These are phyloP conservation scores for Drosophila teissieri DNA, from an alignment of 1,140 invertebrate species.

Conservation along the genomic window DNA sequence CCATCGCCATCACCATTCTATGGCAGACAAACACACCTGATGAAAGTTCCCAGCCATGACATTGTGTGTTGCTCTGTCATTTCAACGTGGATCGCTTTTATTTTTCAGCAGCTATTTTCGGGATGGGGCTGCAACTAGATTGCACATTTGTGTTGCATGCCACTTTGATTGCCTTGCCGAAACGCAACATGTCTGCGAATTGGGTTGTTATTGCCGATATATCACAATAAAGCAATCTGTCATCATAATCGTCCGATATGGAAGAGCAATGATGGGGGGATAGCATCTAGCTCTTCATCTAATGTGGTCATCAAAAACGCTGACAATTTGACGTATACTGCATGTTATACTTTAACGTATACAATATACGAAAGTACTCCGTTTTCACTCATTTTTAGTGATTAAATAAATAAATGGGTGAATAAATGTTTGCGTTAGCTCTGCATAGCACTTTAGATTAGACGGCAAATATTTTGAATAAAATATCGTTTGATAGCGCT, in stretches of 20 bases:
- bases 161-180: constrained; percentile 48
- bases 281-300: neutral
- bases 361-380: neutral
- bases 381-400: neutral
- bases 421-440: neutral
- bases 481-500: no score
- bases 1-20: no score
- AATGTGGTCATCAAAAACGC: neutral
- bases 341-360: neutral
- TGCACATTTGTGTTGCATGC: constrained; percentile 45
- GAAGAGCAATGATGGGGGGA: neutral
- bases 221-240: constrained; percentile 28
- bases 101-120: constrained; percentile 19
- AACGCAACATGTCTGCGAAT: constrained; percentile 24
- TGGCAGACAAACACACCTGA: constrained; percentile 12
- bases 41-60: constrained; percentile 22
- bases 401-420: neutral
- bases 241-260: constrained; percentile 26
- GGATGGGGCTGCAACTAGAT: constrained; percentile 29
- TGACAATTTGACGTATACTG: neutral
- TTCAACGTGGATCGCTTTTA: constrained; percentile 32
- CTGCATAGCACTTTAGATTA: neutral
- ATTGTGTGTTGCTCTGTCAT: constrained; percentile 30
- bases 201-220: constrained; percentile 17
- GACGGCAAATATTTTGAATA: neutral